Base-by-base conservation (phyloP, 2,113 vertebrate species). In the Clarias gariepinus region DNA sequence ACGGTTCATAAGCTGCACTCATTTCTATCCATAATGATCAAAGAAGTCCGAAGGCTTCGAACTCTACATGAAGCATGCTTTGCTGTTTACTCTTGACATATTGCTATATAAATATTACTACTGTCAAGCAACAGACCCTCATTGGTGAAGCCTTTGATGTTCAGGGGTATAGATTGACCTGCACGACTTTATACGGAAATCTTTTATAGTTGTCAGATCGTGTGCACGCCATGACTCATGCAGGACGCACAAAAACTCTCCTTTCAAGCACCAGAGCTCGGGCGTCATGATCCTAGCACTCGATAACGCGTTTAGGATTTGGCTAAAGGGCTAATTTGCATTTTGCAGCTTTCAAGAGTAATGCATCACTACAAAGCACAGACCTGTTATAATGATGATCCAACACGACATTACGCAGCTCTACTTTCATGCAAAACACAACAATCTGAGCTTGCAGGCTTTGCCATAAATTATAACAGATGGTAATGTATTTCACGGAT, bases 241-340 rank as follows among this genome's bases (percentile, higher is more conserved):
- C 57, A 60, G 9, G 10, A 58, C 4, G 4, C 30, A 36, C 57
- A 81, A 30, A 61, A 61, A 41, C 30, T 25, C 30, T 61, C 18
- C 9, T 61, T 12, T 61, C 21, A 36, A 61, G 33, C 58, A 60
- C 28, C 19, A 15, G 30, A 13, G 28, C 28, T 60, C 11, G 28
- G 53, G 60, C 11, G 23, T 60, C 19, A 61, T 25, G 57, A 81
- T 81, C 78, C 78, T 23, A 41, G 21, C 30, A 41, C 78, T 60
- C 11, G 47, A 77, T 36, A 80, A 61, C 30, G 25, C 78, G 25
- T 81, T 81, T 60, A 78, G 52, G 47, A 13, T 78, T 78, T 28
- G 52, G 25, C 2, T 25, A 81, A 81, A 81, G 78, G 78, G 57
- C 78, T 61, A 8, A 81, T 60, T 81, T 61, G 58, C 78, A 60